These are phyloP conservation scores for Cryptophagus acutangulus DNA, from an alignment of 2,888 invertebrate genomes.

Conservation along the genomic window DNA sequence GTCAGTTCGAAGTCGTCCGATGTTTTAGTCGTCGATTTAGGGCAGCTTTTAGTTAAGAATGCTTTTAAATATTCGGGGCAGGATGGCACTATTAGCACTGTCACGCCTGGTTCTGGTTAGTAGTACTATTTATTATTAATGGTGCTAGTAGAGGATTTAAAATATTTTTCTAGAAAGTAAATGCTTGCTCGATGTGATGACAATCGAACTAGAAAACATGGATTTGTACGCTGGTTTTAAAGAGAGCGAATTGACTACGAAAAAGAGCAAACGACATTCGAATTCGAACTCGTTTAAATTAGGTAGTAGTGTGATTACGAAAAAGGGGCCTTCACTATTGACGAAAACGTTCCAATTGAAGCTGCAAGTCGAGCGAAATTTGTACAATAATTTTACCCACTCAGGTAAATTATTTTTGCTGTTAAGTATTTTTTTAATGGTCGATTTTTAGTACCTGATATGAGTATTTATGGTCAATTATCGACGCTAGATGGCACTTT, in stretches of 20 bases:
- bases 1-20: slow-evolving; percentile 74
- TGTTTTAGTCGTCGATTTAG: slow-evolving; percentile 76
- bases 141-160: neutral
- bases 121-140: neutral
- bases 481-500: slow-evolving; percentile 79
- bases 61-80: slow-evolving; percentile 63
- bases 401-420: slow-evolving; percentile 13
- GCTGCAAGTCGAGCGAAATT: slow-evolving; percentile 77
- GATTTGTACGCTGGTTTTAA: slow-evolving; percentile 64
- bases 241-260: slow-evolving; percentile 29
- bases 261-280: slow-evolving; percentile 22
- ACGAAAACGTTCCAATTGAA: slow-evolving; percentile 77
- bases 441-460: slow-evolving; percentile 72
- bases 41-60: slow-evolving; percentile 72
- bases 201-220: slow-evolving; percentile 69
- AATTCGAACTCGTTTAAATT: slow-evolving; percentile 38
- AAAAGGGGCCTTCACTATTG: slow-evolving; percentile 64
- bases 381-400: slow-evolving; percentile 52
- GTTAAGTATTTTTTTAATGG: slow-evolving; percentile 6
- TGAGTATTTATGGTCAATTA: slow-evolving; percentile 78
- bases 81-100: slow-evolving; percentile 51
- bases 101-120: slow-evolving; percentile 41
- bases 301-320: slow-evolving; percentile 51
- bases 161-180: slow-evolving; percentile 23
- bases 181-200: slow-evolving; percentile 69